phyloP scores from a whole-genome alignment of 30 jellyfish, hydroid and myxozoan species.

The Aurelia coerulea region DNA sequence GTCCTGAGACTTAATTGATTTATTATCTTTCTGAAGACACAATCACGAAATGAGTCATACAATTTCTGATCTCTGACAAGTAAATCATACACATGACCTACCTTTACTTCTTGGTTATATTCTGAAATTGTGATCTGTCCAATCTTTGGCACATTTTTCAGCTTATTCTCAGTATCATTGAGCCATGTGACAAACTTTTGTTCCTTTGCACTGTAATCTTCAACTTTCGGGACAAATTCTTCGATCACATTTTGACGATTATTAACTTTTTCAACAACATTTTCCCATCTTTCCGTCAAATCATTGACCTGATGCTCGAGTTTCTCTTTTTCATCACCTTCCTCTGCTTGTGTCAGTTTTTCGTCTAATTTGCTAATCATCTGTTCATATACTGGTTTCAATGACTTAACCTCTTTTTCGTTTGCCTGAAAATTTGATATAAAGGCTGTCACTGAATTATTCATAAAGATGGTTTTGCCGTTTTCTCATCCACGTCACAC shows the following conservation, averaged over 20 bases:
- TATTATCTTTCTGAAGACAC: too few relatives aligned
- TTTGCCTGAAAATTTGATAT: slow-evolving; percentile 33
- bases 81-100: background rate
- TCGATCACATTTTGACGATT: slow-evolving; percentile 63
- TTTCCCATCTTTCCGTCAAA: slow-evolving; percentile 69
- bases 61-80: too few relatives aligned
- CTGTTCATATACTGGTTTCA: slow-evolving; percentile 86
- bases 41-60: too few relatives aligned
- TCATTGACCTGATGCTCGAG: slow-evolving; percentile 62
- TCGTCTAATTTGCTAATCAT: slow-evolving; percentile 64
- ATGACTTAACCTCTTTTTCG: slow-evolving; percentile 47
- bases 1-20: too few relatives aligned
- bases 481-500: too few relatives aligned
- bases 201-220: slow-evolving; percentile 43
- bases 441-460: too few relatives aligned
- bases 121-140: slow-evolving; percentile 48
- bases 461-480: too few relatives aligned
- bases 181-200: slow-evolving; percentile 64
- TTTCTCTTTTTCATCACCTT: slow-evolving; percentile 58
- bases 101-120: slow-evolving; percentile 26
- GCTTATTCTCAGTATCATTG: slow-evolving; percentile 46
- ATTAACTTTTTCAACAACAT: slow-evolving; percentile 44
- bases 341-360: slow-evolving; percentile 41
- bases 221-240: slow-evolving; percentile 74
- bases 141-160: slow-evolving; percentile 73